Conservation (phyloP, 2,888 invertebrate genomes). For the Ophion ellenae region DNA sequence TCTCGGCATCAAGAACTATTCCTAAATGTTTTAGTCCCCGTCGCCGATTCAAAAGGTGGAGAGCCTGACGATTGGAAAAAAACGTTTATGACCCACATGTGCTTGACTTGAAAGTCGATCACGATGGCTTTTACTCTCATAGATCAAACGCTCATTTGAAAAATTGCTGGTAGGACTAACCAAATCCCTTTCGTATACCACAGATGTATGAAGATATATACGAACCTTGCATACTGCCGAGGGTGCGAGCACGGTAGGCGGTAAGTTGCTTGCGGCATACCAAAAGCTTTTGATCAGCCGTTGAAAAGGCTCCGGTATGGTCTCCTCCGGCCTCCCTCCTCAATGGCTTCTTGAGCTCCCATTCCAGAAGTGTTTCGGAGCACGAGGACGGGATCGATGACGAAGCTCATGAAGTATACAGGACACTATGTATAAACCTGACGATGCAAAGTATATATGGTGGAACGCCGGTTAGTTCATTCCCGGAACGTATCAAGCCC, state of each 20-base stretch:
- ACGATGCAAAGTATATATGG: conserved; percentile 27
- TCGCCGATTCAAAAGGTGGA: too few relatives aligned
- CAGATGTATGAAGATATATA: conserved; percentile 3
- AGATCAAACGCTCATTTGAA: conserved; percentile 22
- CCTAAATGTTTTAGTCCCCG: too few relatives aligned
- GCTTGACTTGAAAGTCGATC: too few relatives aligned
- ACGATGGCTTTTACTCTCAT: background rate
- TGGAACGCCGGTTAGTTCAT: conserved; percentile 49
- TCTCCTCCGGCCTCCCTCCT: conserved; percentile 42
- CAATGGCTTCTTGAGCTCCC: conserved; percentile 53
- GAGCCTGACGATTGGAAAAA: too few relatives aligned
- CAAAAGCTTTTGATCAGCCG: conserved; percentile 56
- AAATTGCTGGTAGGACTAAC: conserved; percentile 45
- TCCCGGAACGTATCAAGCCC: conserved; percentile 48
- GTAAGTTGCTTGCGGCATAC: conserved; percentile 31
- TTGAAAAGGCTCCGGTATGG: conserved; percentile 52
- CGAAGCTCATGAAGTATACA: conserved; percentile 37
- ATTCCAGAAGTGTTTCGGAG: conserved; percentile 48
- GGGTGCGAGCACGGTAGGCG: conserved; percentile 16
- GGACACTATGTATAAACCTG: background rate
- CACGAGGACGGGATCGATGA: conserved; percentile 14
- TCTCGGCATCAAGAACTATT: too few relatives aligned
- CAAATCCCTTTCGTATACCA: conserved; percentile 5
- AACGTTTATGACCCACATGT: too few relatives aligned
- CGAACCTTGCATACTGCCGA: background rate